A percentile compares a stretch with the other conserved stretches of the same genome.
phyloP scores from a whole-genome alignment of 2,888 invertebrate genomes.

The Tridacna gigas region DNA sequence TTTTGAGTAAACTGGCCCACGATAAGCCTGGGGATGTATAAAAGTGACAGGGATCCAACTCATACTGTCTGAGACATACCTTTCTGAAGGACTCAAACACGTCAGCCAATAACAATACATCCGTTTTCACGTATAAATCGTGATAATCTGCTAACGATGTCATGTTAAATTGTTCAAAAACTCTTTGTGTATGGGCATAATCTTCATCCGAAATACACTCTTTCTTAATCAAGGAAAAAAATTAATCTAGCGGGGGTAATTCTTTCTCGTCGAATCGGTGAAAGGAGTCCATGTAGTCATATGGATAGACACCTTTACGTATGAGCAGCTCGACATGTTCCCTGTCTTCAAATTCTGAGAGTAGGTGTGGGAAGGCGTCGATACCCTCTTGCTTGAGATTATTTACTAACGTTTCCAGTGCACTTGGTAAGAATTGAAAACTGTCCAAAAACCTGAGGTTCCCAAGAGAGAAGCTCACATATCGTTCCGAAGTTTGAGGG shows the following conservation, averaged over 20 bases:
- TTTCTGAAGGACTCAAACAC: constrained; percentile 41
- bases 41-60: constrained; percentile 46
- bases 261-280: constrained; percentile 19
- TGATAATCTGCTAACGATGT: constrained; percentile 35
- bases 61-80: constrained; percentile 45
- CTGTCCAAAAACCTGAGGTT: constrained; percentile 54
- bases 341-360: constrained; percentile 14
- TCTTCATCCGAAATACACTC: constrained; percentile 40
- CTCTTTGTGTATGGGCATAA: constrained; percentile 33
- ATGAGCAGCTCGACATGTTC: constrained; percentile 17
- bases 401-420: constrained; percentile 40
- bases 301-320: constrained; percentile 36
- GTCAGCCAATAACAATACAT: constrained; percentile 34
- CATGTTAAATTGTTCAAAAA: constrained; percentile 30
- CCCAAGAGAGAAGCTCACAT: constrained; percentile 51
- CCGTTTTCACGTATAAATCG: constrained; percentile 44
- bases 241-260: constrained; percentile 26
- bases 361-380: constrained; percentile 40
- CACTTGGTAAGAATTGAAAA: constrained; percentile 44
- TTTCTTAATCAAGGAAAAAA: constrained; percentile 32
- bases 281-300: constrained; percentile 33
- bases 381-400: constrained; percentile 49
- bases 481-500: constrained; percentile 48
- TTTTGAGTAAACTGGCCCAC: constrained; percentile 38
- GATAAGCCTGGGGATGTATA: constrained; percentile 49